Conservation (phyloP, 2,113 vertebrate species). For the Agelaius tricolor region DNA sequence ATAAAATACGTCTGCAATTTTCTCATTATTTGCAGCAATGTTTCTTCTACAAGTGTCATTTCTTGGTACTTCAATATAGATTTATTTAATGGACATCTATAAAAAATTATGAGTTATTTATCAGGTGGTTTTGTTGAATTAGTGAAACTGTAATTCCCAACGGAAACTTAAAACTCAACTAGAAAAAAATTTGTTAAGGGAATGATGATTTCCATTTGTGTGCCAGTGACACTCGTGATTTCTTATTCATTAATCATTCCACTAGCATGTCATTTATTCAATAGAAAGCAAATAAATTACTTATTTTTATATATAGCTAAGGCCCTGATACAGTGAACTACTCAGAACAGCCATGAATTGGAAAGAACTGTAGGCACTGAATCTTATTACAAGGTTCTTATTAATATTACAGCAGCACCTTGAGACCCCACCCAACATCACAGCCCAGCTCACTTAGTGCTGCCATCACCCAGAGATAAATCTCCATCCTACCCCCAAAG, state of each 20-base stretch:
- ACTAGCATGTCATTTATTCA: constrained; percentile 19
- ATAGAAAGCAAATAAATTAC: constrained; percentile 41
- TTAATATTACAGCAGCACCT: neutral
- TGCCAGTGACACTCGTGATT: neutral
- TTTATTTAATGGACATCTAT: constrained; percentile 68
- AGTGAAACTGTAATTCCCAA: constrained; percentile 57
- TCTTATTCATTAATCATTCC: constrained; percentile 41
- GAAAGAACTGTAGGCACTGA: neutral
- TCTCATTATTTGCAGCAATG: constrained; percentile 70
- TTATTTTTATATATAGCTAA: neutral
- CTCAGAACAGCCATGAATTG: neutral
- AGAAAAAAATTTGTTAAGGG: neutral
- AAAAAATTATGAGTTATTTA: constrained; percentile 74
- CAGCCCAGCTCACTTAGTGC: neutral
- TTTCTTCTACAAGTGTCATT: constrained; percentile 70
- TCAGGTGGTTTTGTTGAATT: constrained; percentile 56
- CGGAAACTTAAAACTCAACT: constrained; percentile 58
- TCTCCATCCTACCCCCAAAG: neutral
- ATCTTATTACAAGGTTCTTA: neutral
- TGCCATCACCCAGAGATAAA: neutral
- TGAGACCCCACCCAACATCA: neutral
- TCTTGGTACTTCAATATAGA: constrained; percentile 62
- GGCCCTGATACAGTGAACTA: neutral
- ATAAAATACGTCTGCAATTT: constrained; percentile 75
- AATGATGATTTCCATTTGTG: constrained; percentile 40